phyloP scores from a whole-genome alignment of 2,797 vertebrate genomes.

The Mormyrops boulengeri region DNA sequence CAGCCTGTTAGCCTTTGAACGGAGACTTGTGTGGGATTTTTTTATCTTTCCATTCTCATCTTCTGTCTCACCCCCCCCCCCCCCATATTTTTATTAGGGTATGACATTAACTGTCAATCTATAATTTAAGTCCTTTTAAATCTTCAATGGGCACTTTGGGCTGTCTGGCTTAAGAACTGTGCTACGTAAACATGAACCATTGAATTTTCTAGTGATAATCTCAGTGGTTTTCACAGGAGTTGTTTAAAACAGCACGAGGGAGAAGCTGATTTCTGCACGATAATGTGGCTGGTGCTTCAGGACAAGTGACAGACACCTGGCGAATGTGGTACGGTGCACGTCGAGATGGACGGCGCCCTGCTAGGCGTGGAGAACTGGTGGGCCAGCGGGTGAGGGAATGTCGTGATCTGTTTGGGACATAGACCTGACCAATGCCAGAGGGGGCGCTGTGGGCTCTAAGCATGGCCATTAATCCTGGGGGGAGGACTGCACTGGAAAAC shows the following conservation, averaged over 20 bases:
- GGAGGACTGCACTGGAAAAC: neutral
- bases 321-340: neutral
- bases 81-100: neutral
- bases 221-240: neutral
- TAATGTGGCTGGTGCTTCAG: neutral
- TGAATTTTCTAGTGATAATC: neutral
- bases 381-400: neutral
- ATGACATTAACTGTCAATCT: neutral
- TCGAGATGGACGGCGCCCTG: neutral
- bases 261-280: neutral
- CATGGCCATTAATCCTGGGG: neutral
- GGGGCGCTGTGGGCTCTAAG: neutral
- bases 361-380: neutral
- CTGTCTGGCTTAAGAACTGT: neutral
- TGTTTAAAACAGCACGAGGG: neutral
- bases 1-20: neutral
- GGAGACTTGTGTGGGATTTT: neutral
- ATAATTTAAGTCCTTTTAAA: neutral
- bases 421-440: neutral
- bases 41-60: neutral
- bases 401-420: neutral
- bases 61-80: neutral
- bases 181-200: neutral
- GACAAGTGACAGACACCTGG: neutral
- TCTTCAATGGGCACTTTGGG: neutral